Evolutionary conservation across 2,113 vertebrate genomes (phyloP).

Genomic region (Dolichallabes microphthalmus): DNA sequence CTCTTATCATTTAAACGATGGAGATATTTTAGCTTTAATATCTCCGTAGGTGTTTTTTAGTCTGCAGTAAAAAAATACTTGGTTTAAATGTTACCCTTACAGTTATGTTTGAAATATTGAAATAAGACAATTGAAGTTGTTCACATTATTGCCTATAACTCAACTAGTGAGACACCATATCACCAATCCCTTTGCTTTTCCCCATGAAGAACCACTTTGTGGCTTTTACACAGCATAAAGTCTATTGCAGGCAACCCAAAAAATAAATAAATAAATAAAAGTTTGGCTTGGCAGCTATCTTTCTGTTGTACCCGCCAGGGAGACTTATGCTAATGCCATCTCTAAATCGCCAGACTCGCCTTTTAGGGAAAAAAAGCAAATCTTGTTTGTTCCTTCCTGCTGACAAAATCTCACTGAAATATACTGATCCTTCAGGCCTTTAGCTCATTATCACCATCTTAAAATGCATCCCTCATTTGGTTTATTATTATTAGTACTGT

Average conservation of each 20-base stretch:
- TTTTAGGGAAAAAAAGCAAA: conserved; percentile 31
- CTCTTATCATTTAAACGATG: not conserved
- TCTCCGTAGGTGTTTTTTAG: not conserved
- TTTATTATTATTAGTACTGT: conserved; percentile 37
- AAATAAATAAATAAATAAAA: conserved; percentile 53
- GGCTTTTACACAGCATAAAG: conserved; percentile 34
- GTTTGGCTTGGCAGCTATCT: conserved; percentile 54
- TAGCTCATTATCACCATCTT: conserved; percentile 47
- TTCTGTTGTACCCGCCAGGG: conserved; percentile 43
- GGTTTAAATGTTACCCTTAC: conserved; percentile 18
- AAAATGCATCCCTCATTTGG: conserved; percentile 34
- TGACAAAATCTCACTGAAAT: conserved; percentile 49
- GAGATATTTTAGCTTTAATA: not conserved
- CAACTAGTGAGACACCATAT: conserved; percentile 13
- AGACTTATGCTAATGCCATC: conserved; percentile 58
- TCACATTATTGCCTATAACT: conserved; percentile 30
- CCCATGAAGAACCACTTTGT: conserved; percentile 27
- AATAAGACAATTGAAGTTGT: conserved; percentile 9
- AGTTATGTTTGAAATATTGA: conserved; percentile 36
- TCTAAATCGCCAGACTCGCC: conserved; percentile 49
- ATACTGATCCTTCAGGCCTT: conserved; percentile 42
- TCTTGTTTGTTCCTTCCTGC: conserved; percentile 52
- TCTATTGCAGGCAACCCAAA: conserved; percentile 45
- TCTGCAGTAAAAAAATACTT: conserved; percentile 9
- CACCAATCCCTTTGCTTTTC: conserved; percentile 20